These are phyloP conservation scores for Pollenia labialis DNA, from an alignment of 2,888 invertebrate species.

Conservation along the genomic window DNA sequence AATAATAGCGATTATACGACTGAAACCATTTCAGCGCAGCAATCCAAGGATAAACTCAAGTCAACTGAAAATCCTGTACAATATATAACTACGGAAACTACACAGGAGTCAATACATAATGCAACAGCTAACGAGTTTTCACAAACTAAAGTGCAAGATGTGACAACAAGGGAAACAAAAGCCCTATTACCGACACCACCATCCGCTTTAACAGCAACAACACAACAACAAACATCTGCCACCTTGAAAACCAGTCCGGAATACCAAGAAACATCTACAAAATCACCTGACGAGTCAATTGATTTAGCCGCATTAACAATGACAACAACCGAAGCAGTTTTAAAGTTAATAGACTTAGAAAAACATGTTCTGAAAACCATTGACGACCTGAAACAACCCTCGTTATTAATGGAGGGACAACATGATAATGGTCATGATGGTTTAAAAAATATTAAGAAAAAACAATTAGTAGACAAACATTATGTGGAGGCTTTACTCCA, in stretches of 20 bases:
- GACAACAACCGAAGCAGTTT: slow-evolving; percentile 63
- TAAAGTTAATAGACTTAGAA: slow-evolving; percentile 79
- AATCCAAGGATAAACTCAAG: neutral
- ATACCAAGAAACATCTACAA: slow-evolving; percentile 12
- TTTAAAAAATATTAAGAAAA: slow-evolving; percentile 82
- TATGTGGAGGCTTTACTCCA: slow-evolving; percentile 73
- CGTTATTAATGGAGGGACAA: slow-evolving; percentile 46
- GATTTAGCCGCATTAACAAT: neutral
- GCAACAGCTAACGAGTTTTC: neutral
- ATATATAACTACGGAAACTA: neutral
- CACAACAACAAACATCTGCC: neutral
- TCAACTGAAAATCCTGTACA: slow-evolving; percentile 28
- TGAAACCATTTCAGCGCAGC: slow-evolving; percentile 22
- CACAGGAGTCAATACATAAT: neutral
- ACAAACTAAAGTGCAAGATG: slow-evolving; percentile 11
- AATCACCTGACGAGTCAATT: neutral
- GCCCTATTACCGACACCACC: neutral
- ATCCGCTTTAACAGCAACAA: neutral
- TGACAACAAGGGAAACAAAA: slow-evolving; percentile 10
- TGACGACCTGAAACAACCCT: slow-evolving; percentile 37
- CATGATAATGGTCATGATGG: slow-evolving; percentile 82
- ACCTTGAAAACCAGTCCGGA: neutral
- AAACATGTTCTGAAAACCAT: slow-evolving; percentile 74
- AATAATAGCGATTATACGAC: neutral
- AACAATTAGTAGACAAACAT: slow-evolving; percentile 81